Evolutionary conservation across 2,888 invertebrate species (phyloP).

Genomic region (Cylindroiulus punctatus): DNA sequence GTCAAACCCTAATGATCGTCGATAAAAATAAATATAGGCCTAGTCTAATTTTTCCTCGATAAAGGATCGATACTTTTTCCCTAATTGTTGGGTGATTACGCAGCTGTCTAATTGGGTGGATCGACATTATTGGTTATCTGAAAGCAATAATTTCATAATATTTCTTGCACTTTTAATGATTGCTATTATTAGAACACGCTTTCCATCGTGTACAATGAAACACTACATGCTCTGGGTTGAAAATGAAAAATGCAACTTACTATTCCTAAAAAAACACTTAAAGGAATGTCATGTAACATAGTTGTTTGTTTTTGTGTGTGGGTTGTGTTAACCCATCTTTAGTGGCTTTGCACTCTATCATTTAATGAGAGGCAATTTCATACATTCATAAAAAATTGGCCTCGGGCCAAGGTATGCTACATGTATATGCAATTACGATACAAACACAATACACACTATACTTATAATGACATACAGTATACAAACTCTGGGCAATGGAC

Average conservation of each 20-base stretch:
- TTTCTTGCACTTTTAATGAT: not conserved
- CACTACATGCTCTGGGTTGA: not conserved
- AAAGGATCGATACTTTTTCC: not conserved
- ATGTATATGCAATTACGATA: not conserved
- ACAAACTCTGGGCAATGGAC: not conserved
- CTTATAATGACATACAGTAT: not conserved
- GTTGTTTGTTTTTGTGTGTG: not conserved
- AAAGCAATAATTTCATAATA: not conserved
- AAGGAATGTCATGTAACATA: not conserved
- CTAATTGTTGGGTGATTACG: not conserved
- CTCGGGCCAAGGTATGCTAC: not conserved
- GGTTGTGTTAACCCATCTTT: not conserved
- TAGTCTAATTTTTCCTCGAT: not conserved
- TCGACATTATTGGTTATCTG: not conserved
- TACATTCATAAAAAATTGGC: not conserved
- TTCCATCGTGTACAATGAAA: not conserved
- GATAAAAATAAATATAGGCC: not conserved
- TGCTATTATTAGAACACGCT: not conserved
- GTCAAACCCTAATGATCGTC: not conserved
- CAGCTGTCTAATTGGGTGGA: not conserved
- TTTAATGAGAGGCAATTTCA: not conserved
- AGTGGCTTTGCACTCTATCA: not conserved
- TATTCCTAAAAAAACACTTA: not conserved
- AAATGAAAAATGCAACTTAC: not conserved
- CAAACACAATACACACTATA: not conserved